phyloP scores from a whole-genome alignment of 2,113 vertebrate genomes.

The Pseudonaja textilis region DNA sequence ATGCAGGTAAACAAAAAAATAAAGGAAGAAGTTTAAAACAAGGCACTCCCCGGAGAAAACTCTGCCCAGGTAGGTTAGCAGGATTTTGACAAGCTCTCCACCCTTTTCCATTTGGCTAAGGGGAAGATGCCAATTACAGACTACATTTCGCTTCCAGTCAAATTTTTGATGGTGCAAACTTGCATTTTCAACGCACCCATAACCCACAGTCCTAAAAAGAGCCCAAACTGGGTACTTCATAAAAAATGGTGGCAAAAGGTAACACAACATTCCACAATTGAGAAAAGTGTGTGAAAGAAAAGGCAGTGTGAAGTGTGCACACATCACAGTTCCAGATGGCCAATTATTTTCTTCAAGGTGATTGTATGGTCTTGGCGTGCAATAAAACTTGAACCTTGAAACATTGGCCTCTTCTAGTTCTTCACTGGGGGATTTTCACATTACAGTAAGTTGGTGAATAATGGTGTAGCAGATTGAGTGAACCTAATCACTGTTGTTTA shows the following conservation, averaged over 20 bases:
- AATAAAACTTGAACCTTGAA: neutral
- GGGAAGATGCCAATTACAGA: neutral
- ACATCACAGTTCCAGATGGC: neutral
- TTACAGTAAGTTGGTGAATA: neutral
- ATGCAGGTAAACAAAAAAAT: neutral
- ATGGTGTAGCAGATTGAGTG: neutral
- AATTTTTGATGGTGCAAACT: neutral
- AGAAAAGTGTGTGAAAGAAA: neutral
- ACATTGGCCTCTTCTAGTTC: neutral
- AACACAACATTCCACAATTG: neutral
- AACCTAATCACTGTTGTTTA: neutral
- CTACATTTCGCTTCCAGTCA: neutral
- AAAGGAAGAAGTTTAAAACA: neutral
- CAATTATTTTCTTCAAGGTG: neutral
- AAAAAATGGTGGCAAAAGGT: neutral
- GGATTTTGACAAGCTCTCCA: neutral
- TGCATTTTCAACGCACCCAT: neutral
- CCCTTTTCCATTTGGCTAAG: neutral
- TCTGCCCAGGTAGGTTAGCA: neutral
- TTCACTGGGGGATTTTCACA: neutral
- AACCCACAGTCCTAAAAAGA: neutral
- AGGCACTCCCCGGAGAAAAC: neutral
- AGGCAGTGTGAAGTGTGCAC: neutral
- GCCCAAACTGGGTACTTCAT: neutral
- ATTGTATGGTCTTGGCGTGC: neutral